Evolutionary conservation across 2,113 vertebrate species (phyloP), one percentile per base, ranked within the genome.

Genomic region (Craseonycteris thonglongyai): DNA sequence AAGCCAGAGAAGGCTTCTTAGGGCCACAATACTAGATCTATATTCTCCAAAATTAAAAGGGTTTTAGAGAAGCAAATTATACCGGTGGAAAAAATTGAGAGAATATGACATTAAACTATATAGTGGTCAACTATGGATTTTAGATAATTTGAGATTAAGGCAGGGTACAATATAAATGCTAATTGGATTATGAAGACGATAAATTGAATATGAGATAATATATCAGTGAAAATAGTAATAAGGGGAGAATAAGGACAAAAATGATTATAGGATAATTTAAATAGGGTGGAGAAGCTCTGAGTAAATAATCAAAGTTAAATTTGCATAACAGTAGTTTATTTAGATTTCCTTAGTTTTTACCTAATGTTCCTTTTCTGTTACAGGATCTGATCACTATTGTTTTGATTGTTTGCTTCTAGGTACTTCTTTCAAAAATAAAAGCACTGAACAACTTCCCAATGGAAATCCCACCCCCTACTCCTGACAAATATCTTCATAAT

Each of bases 351-450:
- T 82, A 19, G n/a, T 78, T 94, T 96, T 90, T 71, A n/a, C 47
- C 68, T 56, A 22, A 7, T 28, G 3, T 33, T 28, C 21, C 5
- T 71, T 89, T 93, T 40, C 45, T 89, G 38, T 86, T 51, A 15
- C 10, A 65, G 21, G 19, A 90, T 82, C 54, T 89, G 35, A 89
- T 89, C 9, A 61, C 11, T 35, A 9, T 69, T 91, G 19, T 85
- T 88, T 92, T 26, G 11, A 35, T 68, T 93, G 21, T 82, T 93
- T 80, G 35, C 79, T 95, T 86, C 93, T 82, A 98, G 98, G 83
- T 96, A 26, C 93, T 98, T 89, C 96, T 98, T 89, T 35, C 56
- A 63, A 98, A 97, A 96, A 95, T 98, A 93, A 98, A 98, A 80
- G 91, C 95, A 5, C 93, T 98, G 82, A 95, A 88, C 82, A 97